Evolutionary conservation across 2,888 invertebrate species (phyloP).

Genomic region (Drosophila cracens): DNA sequence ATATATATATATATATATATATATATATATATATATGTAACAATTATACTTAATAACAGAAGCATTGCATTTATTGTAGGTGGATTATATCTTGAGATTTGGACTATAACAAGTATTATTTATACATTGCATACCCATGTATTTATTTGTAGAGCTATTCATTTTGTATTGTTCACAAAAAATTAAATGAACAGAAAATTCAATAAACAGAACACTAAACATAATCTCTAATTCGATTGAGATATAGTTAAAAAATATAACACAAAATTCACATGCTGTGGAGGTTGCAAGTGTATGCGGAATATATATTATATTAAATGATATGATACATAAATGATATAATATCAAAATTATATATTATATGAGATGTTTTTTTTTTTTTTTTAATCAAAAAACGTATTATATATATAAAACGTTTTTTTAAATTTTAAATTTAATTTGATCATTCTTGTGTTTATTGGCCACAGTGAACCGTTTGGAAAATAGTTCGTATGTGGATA

Average conservation of each 20-base stretch:
- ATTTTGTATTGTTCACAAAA: constrained; percentile 38
- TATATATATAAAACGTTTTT: background rate
- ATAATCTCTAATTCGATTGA: background rate
- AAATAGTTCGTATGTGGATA: background rate
- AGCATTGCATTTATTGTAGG: constrained; percentile 49
- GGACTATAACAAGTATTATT: constrained; percentile 51
- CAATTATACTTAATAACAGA: constrained; percentile 27
- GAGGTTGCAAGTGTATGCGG: background rate
- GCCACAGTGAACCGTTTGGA: background rate
- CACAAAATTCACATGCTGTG: background rate
- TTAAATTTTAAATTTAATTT: background rate
- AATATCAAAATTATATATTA: background rate
- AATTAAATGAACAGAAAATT: constrained; percentile 22
- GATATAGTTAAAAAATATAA: background rate
- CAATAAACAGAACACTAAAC: constrained; percentile 39
- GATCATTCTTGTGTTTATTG: background rate
- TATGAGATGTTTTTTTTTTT: no score
- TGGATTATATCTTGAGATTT: constrained; percentile 42
- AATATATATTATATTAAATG: background rate
- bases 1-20: background rate
- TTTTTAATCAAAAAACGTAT: background rate
- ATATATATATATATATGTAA: constrained; percentile 18
- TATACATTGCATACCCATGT: constrained; percentile 42
- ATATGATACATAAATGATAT: background rate
- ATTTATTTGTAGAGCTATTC: constrained; percentile 47